Conservation (phyloP, 1,140 invertebrate genomes). For the Zaprionus ghesquierei region DNA sequence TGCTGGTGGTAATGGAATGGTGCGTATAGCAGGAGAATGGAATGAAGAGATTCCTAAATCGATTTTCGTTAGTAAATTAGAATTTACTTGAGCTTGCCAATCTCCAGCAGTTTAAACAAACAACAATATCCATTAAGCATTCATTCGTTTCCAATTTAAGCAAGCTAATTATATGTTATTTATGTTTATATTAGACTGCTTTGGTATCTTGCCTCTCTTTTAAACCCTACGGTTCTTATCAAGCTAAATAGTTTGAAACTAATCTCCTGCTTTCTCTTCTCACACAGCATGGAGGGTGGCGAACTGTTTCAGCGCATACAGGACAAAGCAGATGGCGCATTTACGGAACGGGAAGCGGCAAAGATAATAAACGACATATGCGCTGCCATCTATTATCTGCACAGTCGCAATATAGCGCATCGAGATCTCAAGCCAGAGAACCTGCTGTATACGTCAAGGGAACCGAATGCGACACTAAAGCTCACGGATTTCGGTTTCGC, state of each 20-base stretch:
- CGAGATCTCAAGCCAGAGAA: constrained; percentile 98
- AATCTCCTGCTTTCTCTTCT: not conserved
- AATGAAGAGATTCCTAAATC: too few species aligned
- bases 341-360: constrained; percentile 91
- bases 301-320: constrained; percentile 98
- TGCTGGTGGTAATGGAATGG: constrained; percentile 99
- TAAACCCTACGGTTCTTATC: not conserved
- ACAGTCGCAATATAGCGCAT: constrained; percentile 98
- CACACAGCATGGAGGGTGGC: constrained; percentile 95
- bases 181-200: not conserved
- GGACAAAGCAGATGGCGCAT: constrained; percentile 94
- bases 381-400: constrained; percentile 96
- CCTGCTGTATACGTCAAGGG: constrained; percentile 90
- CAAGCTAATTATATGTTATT: not conserved
- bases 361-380: constrained; percentile 98
- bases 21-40: constrained; percentile 80
- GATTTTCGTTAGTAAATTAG: too few species aligned
- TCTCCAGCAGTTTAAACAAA: not conserved
- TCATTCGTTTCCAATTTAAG: too few species aligned
- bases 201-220: not conserved
- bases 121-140: not conserved
- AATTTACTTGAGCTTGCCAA: too few species aligned
- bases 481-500: constrained; percentile 99
- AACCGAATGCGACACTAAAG: constrained; percentile 92
- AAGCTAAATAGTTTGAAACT: not conserved